Percentiles rank a stretch among this genome's conserved stretches.
phyloP scores from a whole-genome alignment of 2,113 vertebrate species.

The Neolamprologus fasciatus region DNA sequence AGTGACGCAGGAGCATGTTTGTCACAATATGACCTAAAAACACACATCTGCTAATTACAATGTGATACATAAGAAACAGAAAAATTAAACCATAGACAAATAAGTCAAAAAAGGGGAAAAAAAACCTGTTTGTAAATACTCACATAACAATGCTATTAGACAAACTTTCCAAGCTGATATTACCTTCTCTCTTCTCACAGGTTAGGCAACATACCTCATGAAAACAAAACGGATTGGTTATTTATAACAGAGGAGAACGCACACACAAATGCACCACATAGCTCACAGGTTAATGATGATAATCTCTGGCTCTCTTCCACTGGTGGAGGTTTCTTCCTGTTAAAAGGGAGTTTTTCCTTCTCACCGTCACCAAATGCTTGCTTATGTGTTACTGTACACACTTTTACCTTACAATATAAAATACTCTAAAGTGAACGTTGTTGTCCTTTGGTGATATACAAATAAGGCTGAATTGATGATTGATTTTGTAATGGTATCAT shows the following conservation, averaged over 20 bases:
- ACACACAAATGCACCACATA: background rate
- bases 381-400: background rate
- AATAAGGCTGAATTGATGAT: background rate
- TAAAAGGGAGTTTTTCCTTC: background rate
- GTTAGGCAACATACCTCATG: background rate
- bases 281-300: background rate
- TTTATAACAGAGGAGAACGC: background rate
- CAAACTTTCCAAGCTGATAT: background rate
- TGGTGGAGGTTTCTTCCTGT: background rate
- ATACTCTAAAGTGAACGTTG: background rate
- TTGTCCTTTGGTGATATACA: background rate
- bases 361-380: background rate
- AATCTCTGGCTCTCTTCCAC: background rate
- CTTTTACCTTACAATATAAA: background rate
- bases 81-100: background rate
- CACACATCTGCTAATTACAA: background rate
- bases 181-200: conserved; percentile 3
- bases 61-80: background rate
- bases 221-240: background rate
- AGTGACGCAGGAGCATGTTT: background rate
- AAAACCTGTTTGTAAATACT: background rate
- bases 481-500: background rate
- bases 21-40: conserved; percentile 30
- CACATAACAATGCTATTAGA: background rate
- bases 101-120: background rate